These are phyloP conservation scores for Ephialtes manifestator DNA, from an alignment of 2,888 invertebrate species.

Conservation along the genomic window DNA sequence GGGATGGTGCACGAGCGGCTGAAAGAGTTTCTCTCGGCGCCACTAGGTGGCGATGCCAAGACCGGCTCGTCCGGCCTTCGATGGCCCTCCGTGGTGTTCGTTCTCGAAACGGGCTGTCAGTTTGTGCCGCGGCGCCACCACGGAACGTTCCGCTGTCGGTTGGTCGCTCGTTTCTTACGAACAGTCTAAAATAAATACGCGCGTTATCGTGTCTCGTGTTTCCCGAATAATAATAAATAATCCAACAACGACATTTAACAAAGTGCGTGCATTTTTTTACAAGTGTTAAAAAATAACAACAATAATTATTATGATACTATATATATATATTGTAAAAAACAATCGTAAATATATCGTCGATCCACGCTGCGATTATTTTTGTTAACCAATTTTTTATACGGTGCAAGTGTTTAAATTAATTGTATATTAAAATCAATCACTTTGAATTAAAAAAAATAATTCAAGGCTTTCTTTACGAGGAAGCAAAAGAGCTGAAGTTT, in stretches of 20 bases:
- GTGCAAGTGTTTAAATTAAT: conserved; percentile 42
- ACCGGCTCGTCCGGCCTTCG: conserved; percentile 67
- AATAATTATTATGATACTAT: conserved; percentile 26
- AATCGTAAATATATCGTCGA: conserved; percentile 3
- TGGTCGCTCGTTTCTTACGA: conserved; percentile 53
- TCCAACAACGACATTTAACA: not conserved
- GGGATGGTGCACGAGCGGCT: conserved; percentile 37
- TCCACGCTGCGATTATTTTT: conserved; percentile 20
- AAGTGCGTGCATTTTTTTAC: conserved; percentile 36
- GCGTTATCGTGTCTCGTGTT: conserved; percentile 33
- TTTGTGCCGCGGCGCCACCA: conserved; percentile 85
- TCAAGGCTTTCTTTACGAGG: not conserved
- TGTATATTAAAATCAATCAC: conserved; percentile 1
- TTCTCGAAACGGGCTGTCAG: conserved; percentile 81
- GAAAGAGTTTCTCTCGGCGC: conserved; percentile 70
- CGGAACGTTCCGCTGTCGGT: conserved; percentile 72
- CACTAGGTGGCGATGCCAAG: conserved; percentile 79
- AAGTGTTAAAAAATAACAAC: conserved; percentile 1
- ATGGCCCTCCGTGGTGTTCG: conserved; percentile 65
- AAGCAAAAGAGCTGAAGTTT: not conserved
- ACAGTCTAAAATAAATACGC: conserved; percentile 17
- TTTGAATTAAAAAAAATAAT: not conserved
- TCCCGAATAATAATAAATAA: not conserved
- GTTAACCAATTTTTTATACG: not conserved
- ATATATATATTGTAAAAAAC: conserved; percentile 37